phyloP scores from a whole-genome alignment of 2,797 vertebrate species.

The Etheostoma nigrum region DNA sequence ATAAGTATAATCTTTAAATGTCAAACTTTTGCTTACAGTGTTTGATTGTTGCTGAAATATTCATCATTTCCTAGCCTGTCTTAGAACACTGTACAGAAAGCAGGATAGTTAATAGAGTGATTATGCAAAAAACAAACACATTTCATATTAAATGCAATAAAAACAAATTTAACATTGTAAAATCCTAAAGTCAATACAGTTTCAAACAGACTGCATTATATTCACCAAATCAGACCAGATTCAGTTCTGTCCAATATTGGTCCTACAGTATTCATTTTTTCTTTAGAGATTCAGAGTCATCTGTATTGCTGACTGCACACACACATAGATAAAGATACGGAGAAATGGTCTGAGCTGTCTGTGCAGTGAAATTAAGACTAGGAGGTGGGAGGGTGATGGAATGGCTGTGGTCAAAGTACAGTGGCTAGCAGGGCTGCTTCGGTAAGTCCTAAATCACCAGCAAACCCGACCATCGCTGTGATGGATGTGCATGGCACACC shows the following conservation, averaged over 20 bases:
- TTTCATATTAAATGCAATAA: background rate
- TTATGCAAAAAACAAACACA: background rate
- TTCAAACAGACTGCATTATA: background rate
- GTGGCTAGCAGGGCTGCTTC: slow-evolving; percentile 57
- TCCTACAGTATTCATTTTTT: background rate
- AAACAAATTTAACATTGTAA: background rate
- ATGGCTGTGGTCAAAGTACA: slow-evolving; percentile 61
- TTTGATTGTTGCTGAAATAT: slow-evolving; percentile 6
- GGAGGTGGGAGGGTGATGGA: slow-evolving; percentile 64
- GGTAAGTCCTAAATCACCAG: slow-evolving; percentile 77
- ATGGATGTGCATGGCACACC: slow-evolving; percentile 78
- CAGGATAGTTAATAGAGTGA: background rate
- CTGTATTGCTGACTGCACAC: background rate
- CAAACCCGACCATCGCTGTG: slow-evolving; percentile 65
- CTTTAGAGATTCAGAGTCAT: background rate
- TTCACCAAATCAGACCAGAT: background rate
- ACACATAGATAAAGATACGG: background rate
- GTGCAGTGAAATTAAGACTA: slow-evolving; percentile 35
- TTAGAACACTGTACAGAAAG: background rate
- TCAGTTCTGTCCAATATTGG: background rate
- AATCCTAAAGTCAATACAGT: background rate
- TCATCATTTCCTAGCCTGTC: background rate
- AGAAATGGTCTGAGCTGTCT: slow-evolving; percentile 10
- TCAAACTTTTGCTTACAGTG: background rate
- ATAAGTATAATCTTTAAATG: background rate